These are phyloP conservation scores for Phyllostomus hastatus DNA, from an alignment of 2,113 vertebrate species.

Conservation along the genomic window DNA sequence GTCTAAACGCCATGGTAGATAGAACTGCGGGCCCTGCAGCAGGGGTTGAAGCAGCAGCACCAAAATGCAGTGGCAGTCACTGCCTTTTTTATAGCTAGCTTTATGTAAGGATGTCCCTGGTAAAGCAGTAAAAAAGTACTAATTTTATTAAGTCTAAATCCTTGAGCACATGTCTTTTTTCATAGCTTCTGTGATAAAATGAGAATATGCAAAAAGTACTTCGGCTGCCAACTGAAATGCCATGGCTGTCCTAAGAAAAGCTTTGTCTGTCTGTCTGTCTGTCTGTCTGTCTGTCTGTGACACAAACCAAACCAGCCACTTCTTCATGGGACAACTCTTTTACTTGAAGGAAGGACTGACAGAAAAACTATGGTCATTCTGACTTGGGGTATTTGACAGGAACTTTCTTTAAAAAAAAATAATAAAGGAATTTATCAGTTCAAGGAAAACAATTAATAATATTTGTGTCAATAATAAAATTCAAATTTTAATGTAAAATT, in stretches of 20 bases:
- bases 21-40: neutral
- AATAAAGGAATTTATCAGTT: neutral
- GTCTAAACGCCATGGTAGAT: neutral
- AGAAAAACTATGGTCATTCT: neutral
- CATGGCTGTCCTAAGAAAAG: neutral
- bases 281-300: neutral
- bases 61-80: neutral
- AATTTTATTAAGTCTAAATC: neutral
- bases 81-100: neutral
- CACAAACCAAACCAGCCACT: neutral
- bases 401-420: conserved; percentile 11
- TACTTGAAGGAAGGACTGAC: neutral
- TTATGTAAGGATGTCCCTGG: neutral
- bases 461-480: conserved; percentile 27
- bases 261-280: neutral
- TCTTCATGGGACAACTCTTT: neutral
- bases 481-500: conserved; percentile 17
- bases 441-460: neutral
- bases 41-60: neutral
- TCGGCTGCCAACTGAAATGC: neutral
- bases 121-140: neutral
- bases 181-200: neutral
- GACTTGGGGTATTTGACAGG: neutral
- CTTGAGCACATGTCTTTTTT: neutral
- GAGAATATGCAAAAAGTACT: neutral